These are phyloP conservation scores for Gryon sp. DNA, from an alignment of 1,140 invertebrate species.

Conservation along the genomic window DNA sequence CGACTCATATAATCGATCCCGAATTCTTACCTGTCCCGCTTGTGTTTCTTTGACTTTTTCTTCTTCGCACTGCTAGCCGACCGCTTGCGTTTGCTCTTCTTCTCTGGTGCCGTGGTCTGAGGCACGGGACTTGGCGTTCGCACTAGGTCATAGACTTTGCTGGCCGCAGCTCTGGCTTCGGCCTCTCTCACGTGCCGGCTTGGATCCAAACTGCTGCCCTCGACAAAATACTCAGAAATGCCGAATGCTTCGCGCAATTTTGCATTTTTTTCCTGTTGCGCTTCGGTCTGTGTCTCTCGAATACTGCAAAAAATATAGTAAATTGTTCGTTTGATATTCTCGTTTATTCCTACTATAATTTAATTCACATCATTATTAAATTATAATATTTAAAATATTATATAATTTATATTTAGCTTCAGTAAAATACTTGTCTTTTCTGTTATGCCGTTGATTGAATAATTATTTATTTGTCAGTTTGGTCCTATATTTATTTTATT, in stretches of 20 bases:
- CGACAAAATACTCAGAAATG: constrained; percentile 95
- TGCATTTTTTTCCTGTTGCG: constrained; percentile 97
- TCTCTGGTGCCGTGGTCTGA: constrained; percentile 63
- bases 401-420: no score
- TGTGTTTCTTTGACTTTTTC: constrained; percentile 76
- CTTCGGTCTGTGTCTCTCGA: constrained; percentile 96
- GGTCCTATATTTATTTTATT: no score
- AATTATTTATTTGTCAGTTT: no score
- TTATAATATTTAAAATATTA: no score
- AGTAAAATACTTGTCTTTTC: no score
- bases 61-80: constrained; percentile 72
- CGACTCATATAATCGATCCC: constrained; percentile 65
- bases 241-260: constrained; percentile 95
- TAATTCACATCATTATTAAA: no score
- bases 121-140: constrained; percentile 71
- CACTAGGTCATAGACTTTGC: constrained; percentile 82
- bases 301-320: constrained; percentile 82
- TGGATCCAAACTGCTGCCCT: constrained; percentile 95
- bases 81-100: constrained; percentile 71
- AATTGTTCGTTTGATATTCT: no score
- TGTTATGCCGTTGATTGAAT: no score
- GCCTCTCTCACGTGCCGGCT: constrained; percentile 90
- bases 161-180: constrained; percentile 81
- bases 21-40: constrained; percentile 73
- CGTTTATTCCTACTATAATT: no score